A percentile compares a stretch with the other conserved stretches of the same genome.
These are phyloP conservation scores for Tetragonula carbonaria DNA, from an alignment of 2,888 invertebrate genomes.

Conservation along the genomic window DNA sequence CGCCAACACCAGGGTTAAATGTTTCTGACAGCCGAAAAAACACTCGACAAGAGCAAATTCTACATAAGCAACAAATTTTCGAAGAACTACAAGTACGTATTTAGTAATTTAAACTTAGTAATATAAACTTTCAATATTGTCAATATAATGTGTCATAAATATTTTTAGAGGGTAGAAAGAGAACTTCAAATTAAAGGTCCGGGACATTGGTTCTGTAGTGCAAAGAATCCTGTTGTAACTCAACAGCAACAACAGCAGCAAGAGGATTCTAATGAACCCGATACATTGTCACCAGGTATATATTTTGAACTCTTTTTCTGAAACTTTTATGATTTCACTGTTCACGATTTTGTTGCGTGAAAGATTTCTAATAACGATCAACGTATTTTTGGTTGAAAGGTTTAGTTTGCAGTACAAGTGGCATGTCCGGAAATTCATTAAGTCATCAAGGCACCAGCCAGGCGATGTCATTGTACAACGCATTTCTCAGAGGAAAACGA, in stretches of 20 bases:
- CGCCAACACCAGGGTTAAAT: constrained; percentile 67
- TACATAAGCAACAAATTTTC: constrained; percentile 89
- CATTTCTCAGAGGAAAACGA: constrained; percentile 81
- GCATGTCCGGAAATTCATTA: constrained; percentile 83
- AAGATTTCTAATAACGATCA: constrained; percentile 68
- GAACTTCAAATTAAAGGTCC: constrained; percentile 86
- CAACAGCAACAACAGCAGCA: constrained; percentile 78
- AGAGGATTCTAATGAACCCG: constrained; percentile 73
- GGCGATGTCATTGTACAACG: constrained; percentile 83
- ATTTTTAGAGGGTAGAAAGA: constrained; percentile 87
- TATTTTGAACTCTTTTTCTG: constrained; percentile 73
- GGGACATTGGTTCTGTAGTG: constrained; percentile 77
- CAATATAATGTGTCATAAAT: constrained; percentile 25
- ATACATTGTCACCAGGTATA: constrained; percentile 83
- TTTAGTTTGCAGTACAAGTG: constrained; percentile 81
- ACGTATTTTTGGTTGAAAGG: constrained; percentile 74
- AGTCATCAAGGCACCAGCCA: constrained; percentile 82
- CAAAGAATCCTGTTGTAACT: constrained; percentile 76
- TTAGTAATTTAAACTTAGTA: neutral
- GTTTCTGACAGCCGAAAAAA: constrained; percentile 77
- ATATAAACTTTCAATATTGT: neutral
- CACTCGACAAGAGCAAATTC: constrained; percentile 86
- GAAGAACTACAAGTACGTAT: constrained; percentile 85
- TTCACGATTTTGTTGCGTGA: neutral
- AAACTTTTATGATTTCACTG: neutral